Conservation (phyloP, 2,113 vertebrate genomes). For the Odontesthes bonariensis region DNA sequence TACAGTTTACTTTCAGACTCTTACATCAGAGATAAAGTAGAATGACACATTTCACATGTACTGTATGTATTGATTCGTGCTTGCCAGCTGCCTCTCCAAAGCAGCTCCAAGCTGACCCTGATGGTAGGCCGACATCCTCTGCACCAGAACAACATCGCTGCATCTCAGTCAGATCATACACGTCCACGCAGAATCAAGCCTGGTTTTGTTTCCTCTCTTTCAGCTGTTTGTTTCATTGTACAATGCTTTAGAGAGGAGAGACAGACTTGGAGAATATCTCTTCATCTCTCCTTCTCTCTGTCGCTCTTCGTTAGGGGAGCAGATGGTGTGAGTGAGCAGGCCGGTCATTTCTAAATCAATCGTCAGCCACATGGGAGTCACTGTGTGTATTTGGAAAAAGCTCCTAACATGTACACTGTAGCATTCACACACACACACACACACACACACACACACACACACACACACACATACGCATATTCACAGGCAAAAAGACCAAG, state of each 20-base stretch:
- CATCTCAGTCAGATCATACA: not conserved
- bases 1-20: too few species aligned
- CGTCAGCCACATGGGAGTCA: conserved; percentile 62
- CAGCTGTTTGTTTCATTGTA: conserved; percentile 1
- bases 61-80: not conserved
- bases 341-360: conserved; percentile 72
- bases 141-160: not conserved
- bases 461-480: conserved; percentile 13
- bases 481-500: not conserved
- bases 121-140: not conserved
- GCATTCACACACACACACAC: conserved; percentile 9
- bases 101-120: not conserved
- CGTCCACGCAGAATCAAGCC: not conserved
- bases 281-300: conserved; percentile 1
- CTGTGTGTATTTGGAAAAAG: conserved; percentile 54
- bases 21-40: too few species aligned
- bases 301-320: conserved; percentile 60
- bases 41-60: too few species aligned
- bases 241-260: not conserved
- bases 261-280: conserved; percentile 17
- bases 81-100: not conserved
- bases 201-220: not conserved
- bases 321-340: conserved; percentile 72
- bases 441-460: conserved; percentile 1
- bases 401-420: conserved; percentile 20